phyloP scores from a whole-genome alignment of 92 coral and sea anemone genomes.

The Epizoanthus illoricatus region DNA sequence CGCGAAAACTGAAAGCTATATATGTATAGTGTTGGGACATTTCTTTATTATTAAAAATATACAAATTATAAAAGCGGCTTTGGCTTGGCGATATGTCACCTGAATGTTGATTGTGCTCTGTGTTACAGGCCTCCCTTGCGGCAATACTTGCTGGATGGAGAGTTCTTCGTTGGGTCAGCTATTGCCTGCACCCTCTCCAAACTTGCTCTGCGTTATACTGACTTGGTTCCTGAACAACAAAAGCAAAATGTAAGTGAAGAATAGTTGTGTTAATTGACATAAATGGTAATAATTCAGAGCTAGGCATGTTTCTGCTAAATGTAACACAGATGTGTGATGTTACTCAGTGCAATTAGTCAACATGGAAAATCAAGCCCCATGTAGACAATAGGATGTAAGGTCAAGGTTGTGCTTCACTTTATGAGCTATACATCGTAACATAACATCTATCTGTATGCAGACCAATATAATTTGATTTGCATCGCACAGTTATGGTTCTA shows the following conservation, averaged over 20 bases:
- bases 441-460: background rate
- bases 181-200: constrained; percentile 90
- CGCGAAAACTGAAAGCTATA: too few relatives aligned
- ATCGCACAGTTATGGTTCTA: background rate
- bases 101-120: background rate
- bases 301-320: too few relatives aligned
- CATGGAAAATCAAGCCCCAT: too few relatives aligned
- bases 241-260: constrained; percentile 83
- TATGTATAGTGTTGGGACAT: too few relatives aligned
- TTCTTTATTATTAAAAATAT: too few relatives aligned
- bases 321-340: too few relatives aligned
- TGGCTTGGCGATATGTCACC: too few relatives aligned
- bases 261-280: background rate
- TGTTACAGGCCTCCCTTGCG: constrained; percentile 90
- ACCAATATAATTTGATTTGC: background rate
- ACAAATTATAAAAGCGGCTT: too few relatives aligned
- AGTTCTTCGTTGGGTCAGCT: constrained; percentile 98
- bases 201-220: constrained; percentile 88
- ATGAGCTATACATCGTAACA: too few relatives aligned
- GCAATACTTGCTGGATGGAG: constrained; percentile 94
- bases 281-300: background rate
- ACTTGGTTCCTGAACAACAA: constrained; percentile 72
- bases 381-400: too few relatives aligned
- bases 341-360: too few relatives aligned
- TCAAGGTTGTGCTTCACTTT: background rate